Base-by-base conservation (phyloP, 2,797 vertebrate genomes). In the Phrynocephalus forsythii region DNA sequence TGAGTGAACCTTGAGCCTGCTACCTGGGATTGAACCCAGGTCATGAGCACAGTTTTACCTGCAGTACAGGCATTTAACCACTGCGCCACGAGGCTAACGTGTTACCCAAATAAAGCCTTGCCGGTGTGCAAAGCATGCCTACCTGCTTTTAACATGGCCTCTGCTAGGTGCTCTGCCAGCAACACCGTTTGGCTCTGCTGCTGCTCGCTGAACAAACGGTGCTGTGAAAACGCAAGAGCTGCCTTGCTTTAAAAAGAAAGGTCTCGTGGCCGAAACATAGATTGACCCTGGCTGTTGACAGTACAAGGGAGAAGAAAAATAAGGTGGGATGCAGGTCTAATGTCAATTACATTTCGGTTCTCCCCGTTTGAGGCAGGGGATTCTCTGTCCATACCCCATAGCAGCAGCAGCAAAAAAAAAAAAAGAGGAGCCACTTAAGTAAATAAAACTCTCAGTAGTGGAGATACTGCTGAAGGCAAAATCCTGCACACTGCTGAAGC, bases 281-380 rank as follows among this genome's bases (percentile, higher is more conserved):
- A 68, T 78, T 52, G 52, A 71, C 88, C 85, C 86, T 66, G 75
- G 88, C 79, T 83, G 26, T 52, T 50, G 50, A 73, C 22, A 16
- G 60, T 60, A 66, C 3, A 13, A n/a, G 6, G 30, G 24, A 26
- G 52, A 4, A 3, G 20, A 5, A 10, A n/a, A 79, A 20, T 5
- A 75, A 83, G 33, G 5, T 66, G 16, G 13, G 26, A 50, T 73
- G 30, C 72, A 73, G 3, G 13, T 72, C 3, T n/a, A 71, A 30
- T 72, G 71, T 30, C 6, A 63, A 16, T 20, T 44, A 79, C 6
- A 1, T 38, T 63, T 68, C 69, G 3, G 20, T 69, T 56, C 73
- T 69, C 16, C 30, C 10, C 69, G 44, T 33, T 79, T 18, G 63
- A n/a, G 6, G 6, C 16, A n/a, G 5, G 48, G 20, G 28, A 22